Conservation (phyloP, 2,888 invertebrate species). For the Trichacis sp. region DNA sequence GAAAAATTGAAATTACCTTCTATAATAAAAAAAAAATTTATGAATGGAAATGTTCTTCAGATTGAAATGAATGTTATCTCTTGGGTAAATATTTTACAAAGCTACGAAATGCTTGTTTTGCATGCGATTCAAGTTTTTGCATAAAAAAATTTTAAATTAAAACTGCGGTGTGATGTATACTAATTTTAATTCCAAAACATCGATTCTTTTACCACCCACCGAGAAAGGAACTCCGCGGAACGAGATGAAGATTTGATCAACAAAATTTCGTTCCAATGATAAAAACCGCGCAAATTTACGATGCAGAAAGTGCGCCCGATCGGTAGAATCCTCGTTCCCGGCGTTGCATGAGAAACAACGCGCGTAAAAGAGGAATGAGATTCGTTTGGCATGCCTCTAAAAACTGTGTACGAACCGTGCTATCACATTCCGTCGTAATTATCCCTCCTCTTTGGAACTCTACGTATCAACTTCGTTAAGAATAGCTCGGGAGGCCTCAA, state of each 20-base stretch:
- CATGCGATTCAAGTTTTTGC: too few species aligned
- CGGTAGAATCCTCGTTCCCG: slow-evolving; percentile 31
- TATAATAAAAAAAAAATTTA: background rate
- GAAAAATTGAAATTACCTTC: too few species aligned
- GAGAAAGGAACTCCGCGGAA: too few species aligned
- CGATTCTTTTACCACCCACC: too few species aligned
- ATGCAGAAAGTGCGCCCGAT: slow-evolving; percentile 12
- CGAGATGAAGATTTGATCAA: too few species aligned
- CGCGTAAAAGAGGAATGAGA: slow-evolving; percentile 40
- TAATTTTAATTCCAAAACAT: too few species aligned
- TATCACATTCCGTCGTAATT: slow-evolving; percentile 31
- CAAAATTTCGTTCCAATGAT: background rate
- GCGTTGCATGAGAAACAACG: slow-evolving; percentile 33
- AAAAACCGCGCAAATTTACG: slow-evolving; percentile 12
- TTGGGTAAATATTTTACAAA: too few species aligned
- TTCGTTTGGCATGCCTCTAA: slow-evolving; percentile 27
- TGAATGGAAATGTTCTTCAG: background rate
- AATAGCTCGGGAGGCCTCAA: background rate
- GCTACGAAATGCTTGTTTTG: too few species aligned
- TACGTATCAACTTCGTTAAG: slow-evolving; percentile 5
- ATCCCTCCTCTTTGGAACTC: slow-evolving; percentile 23
- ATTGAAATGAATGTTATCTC: background rate
- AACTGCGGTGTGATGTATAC: too few species aligned
- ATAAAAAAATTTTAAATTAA: too few species aligned
- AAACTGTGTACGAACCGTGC: slow-evolving; percentile 17